Evolutionary conservation across 2,113 vertebrate species (phyloP), one percentile per base, ranked within the genome.

Genomic region (Clupea harengus): DNA sequence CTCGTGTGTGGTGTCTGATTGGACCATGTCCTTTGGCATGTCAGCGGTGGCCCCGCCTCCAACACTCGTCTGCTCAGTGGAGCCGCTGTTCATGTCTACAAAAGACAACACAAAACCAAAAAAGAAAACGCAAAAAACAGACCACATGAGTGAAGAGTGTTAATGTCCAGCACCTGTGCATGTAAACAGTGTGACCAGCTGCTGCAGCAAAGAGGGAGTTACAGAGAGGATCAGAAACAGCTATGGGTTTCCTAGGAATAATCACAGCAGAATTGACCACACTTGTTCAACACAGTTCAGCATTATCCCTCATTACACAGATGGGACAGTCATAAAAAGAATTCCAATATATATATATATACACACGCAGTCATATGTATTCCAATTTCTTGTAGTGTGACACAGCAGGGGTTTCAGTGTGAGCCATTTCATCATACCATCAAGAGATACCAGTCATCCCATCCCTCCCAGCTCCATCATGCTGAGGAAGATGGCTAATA

Each of bases 71-170:
- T 86, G 57, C 22, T 88, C 49, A n/a, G 54, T 54, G 81, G 85
- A 84, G 86, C 85, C 60, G 83, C 84, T 82, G 81, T 87, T 88
- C 82, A 87, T 90, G 72, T 87, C 89, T 90, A 85, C 82, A 52
- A 83, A 46, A 28, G 28, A 72, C 10, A 84, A 28, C 9, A 57
- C 32, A 87, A 72, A 39, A 39, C 39, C 39, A 39, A 39, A 39
- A 39, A 39, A 39, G 4, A 6, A n/a, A 10, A 52, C 50, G 10
- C 50, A 15, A 10, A 52, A 64, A 17, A 64, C n/a, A 64, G n/a
- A 72, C 4, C 64, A 72, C 25, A 72, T 72, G 64, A 72, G 64
- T 7, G 22, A 72, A 15, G 64, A 39, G 64, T 28, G 6, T 32
- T 9, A 72, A 32, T 10, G 64, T 13, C 2, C n/a, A 9, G 25